Evolutionary conservation across 1,140 invertebrate species (phyloP).

Genomic region (Triops longicaudatus): DNA sequence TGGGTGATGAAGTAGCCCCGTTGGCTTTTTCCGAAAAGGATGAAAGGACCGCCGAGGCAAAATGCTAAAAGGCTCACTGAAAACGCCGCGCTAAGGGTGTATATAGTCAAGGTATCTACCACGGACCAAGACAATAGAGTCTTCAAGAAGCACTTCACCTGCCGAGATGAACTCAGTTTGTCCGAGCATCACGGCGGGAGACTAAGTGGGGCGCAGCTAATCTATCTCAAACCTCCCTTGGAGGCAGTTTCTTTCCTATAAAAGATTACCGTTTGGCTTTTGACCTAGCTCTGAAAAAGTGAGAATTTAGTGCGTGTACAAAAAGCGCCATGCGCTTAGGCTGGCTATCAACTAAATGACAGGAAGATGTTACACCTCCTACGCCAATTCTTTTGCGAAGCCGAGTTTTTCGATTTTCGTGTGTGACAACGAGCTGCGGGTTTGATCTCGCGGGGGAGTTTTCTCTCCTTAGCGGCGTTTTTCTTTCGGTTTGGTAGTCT

Average conservation of each 20-base stretch:
- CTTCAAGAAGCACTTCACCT: slow-evolving; percentile 11
- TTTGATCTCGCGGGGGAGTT: background rate
- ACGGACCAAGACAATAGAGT: slow-evolving; percentile 2
- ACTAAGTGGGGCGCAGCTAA: slow-evolving; percentile 11
- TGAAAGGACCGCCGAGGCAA: background rate
- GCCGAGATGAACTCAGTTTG: slow-evolving; percentile 11
- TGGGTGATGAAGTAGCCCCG: background rate
- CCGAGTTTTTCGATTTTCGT: background rate
- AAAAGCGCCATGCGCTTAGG: background rate
- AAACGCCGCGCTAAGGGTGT: background rate
- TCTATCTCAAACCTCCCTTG: background rate
- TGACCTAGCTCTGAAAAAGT: background rate
- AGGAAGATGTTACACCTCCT: slow-evolving; percentile 5
- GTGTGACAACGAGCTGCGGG: slow-evolving; percentile 2
- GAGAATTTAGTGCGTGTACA: background rate
- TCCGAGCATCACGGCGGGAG: slow-evolving; percentile 9
- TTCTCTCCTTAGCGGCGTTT: background rate
- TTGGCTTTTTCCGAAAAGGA: background rate
- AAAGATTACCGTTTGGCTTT: background rate
- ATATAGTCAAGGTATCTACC: slow-evolving; percentile 1
- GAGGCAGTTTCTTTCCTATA: background rate
- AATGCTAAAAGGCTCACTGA: slow-evolving; percentile 6
- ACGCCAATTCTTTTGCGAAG: background rate
- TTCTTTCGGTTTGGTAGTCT: slow-evolving; percentile 5
- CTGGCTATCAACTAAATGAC: slow-evolving; percentile 4